Evolutionary conservation across 2,888 invertebrate species (phyloP).

Genomic region (Charanyca ferruginea): DNA sequence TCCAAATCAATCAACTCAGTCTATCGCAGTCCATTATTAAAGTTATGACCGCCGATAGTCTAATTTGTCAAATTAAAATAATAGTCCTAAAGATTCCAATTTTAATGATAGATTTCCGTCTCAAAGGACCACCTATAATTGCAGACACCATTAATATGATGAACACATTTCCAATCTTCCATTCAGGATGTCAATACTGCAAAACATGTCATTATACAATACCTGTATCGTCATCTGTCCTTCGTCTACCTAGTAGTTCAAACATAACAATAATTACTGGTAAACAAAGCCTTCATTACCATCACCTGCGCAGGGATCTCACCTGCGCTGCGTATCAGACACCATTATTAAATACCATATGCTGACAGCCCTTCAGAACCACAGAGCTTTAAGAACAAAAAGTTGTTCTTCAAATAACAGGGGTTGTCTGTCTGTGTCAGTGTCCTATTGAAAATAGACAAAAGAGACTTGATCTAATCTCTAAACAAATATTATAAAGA

Average conservation of each 20-base stretch:
- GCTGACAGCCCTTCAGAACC: constrained; percentile 42
- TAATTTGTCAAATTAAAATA: constrained; percentile 3
- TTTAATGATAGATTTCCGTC: neutral
- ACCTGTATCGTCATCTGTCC: constrained; percentile 52
- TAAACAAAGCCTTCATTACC: constrained; percentile 57
- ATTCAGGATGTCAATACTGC: constrained; percentile 42
- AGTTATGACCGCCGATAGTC: neutral
- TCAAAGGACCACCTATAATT: constrained; percentile 1
- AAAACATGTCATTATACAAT: constrained; percentile 43
- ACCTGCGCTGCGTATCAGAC: constrained; percentile 63
- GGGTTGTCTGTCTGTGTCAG: constrained; percentile 31
- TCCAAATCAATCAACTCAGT: neutral
- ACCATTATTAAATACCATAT: constrained; percentile 54
- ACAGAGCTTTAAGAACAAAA: constrained; percentile 31
- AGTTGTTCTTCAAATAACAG: constrained; percentile 15
- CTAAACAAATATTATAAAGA: neutral
- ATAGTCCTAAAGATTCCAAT: neutral
- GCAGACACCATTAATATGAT: constrained; percentile 7
- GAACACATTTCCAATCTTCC: constrained; percentile 14
- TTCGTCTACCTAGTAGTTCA: constrained; percentile 1
- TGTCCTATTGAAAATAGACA: constrained; percentile 33
- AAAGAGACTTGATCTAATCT: neutral
- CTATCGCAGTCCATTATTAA: neutral
- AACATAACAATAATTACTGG: constrained; percentile 43
- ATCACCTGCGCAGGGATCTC: constrained; percentile 62